Evolutionary conservation across 2,113 vertebrate species (phyloP).

Genomic region (Lophura nycthemera): DNA sequence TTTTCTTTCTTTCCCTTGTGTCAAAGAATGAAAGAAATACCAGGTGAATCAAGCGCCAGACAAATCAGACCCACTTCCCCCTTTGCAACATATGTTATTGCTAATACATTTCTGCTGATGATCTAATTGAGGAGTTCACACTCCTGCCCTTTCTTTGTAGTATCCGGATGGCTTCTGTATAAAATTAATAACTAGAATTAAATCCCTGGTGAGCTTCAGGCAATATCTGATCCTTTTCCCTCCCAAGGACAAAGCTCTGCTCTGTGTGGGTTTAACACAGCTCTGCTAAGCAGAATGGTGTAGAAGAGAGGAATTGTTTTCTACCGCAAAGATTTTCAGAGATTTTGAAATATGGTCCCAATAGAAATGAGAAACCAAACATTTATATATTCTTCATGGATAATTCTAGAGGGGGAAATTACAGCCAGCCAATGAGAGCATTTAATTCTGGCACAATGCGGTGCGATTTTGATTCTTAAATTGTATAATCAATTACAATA

Average conservation of each 20-base stretch:
- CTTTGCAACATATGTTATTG: background rate
- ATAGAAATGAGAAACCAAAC: slow-evolving; percentile 5
- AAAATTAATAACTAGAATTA: slow-evolving; percentile 59
- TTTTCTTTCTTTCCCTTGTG: background rate
- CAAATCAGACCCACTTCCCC: background rate
- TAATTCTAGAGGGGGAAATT: slow-evolving; percentile 36
- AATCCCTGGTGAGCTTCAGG: slow-evolving; percentile 46
- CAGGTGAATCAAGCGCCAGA: background rate
- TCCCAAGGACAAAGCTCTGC: slow-evolving; percentile 39
- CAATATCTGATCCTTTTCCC: slow-evolving; percentile 33
- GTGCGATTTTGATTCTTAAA: background rate
- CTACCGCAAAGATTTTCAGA: background rate
- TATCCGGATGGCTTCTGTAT: background rate
- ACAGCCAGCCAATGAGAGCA: slow-evolving; percentile 34
- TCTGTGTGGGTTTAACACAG: background rate
- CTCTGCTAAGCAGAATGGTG: background rate
- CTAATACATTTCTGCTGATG: slow-evolving; percentile 23
- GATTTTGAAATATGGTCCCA: background rate
- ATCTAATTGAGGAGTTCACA: background rate
- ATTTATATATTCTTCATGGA: background rate
- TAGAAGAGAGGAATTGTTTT: background rate
- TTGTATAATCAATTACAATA: slow-evolving; percentile 30
- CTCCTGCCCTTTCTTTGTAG: slow-evolving; percentile 26
- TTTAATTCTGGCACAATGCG: slow-evolving; percentile 34
- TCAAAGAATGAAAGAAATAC: slow-evolving; percentile 9